A percentile compares a stretch with the other conserved stretches of the same genome.
Evolutionary conservation across 2,888 invertebrate species (phyloP).

Genomic region (Cataglyphis albicans): DNA sequence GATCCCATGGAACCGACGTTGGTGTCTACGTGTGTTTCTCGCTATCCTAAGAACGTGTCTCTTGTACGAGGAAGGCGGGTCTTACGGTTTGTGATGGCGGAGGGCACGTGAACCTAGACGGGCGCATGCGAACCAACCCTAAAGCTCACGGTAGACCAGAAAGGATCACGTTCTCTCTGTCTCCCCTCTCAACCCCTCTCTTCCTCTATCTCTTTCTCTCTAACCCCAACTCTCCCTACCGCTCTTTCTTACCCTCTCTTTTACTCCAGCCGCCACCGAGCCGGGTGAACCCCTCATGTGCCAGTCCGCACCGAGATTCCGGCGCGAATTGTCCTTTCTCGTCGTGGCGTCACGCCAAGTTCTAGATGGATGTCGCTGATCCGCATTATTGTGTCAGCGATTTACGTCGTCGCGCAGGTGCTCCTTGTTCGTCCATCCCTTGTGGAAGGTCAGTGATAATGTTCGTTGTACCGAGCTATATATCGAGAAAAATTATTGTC

Average conservation of each 20-base stretch:
- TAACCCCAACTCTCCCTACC: conserved; percentile 39
- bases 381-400: conserved; percentile 79
- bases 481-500: conserved; percentile 30
- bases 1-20: conserved; percentile 63
- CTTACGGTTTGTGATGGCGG: conserved; percentile 80
- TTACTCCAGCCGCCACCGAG: conserved; percentile 67
- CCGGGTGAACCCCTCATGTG: conserved; percentile 72
- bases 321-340: conserved; percentile 82
- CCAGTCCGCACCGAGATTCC: conserved; percentile 84
- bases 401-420: conserved; percentile 78
- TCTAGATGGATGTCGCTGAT: conserved; percentile 85
- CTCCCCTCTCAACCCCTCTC: conserved; percentile 3
- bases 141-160: conserved; percentile 73
- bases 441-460: conserved; percentile 82
- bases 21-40: conserved; percentile 74
- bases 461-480: conserved; percentile 37
- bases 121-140: conserved; percentile 82
- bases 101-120: conserved; percentile 80
- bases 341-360: conserved; percentile 81
- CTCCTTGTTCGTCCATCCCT: conserved; percentile 74
- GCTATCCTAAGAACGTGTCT: conserved; percentile 76
- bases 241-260: conserved; percentile 57
- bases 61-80: conserved; percentile 80
- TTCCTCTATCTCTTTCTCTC: conserved; percentile 19
- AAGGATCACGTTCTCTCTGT: conserved; percentile 67